phyloP scores from a whole-genome alignment of 2,888 invertebrate genomes.

The Tetropium fuscum region DNA sequence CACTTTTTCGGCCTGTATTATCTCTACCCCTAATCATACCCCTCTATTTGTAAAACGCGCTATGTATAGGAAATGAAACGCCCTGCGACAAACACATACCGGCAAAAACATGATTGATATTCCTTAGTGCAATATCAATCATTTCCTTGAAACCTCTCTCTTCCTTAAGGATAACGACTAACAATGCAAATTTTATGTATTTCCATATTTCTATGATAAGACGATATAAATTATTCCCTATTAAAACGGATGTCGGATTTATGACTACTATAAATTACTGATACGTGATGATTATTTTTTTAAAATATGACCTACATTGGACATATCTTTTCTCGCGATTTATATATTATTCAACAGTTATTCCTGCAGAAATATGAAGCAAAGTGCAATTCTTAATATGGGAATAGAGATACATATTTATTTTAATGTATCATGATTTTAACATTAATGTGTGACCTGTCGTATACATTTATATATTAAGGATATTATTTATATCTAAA shows the following conservation, averaged over 20 bases:
- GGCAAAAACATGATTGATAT: conserved; percentile 29
- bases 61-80: conserved; percentile 11
- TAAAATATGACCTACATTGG: conserved; percentile 5
- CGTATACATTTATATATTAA: no score
- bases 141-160: conserved; percentile 25
- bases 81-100: conserved; percentile 23
- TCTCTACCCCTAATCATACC: conserved; percentile 8
- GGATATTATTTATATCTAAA: no score
- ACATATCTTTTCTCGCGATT: conserved; percentile 5
- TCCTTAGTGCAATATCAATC: conserved; percentile 34
- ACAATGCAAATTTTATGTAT: conserved; percentile 36
- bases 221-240: conserved; percentile 30
- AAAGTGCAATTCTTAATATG: no score
- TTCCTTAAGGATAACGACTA: conserved; percentile 30
- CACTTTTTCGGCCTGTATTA: no score
- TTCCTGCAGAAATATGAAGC: background rate
- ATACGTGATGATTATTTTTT: conserved; percentile 19
- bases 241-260: conserved; percentile 22
- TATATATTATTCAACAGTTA: background rate
- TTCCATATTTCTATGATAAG: conserved; percentile 37
- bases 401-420: no score
- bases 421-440: no score
- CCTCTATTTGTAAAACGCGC: conserved; percentile 19
- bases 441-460: no score
- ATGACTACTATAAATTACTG: conserved; percentile 24